These are phyloP conservation scores for Urocolius indicus DNA, from an alignment of 2,113 vertebrate species.

Conservation along the genomic window DNA sequence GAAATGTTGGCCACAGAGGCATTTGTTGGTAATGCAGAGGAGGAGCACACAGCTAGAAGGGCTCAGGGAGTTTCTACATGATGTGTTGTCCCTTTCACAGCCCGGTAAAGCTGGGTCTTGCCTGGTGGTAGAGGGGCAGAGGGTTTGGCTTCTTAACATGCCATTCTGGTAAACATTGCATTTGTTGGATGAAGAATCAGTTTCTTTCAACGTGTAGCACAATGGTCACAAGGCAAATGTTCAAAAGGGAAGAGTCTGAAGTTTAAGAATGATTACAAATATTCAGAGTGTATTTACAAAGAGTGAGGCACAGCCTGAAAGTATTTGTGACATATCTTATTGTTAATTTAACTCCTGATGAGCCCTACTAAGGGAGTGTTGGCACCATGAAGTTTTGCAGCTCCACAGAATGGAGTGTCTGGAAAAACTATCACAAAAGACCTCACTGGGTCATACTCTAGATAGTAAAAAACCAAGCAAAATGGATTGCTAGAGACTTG, in stretches of 20 bases:
- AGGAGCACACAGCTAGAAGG: fast-evolving
- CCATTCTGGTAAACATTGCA: background rate
- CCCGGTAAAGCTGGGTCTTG: fast-evolving
- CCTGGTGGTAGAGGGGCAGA: background rate
- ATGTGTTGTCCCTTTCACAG: background rate
- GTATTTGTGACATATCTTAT: background rate
- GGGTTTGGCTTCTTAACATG: background rate
- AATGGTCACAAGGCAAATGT: background rate
- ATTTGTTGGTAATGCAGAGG: background rate
- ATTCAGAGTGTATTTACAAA: background rate
- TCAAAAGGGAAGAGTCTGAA: background rate
- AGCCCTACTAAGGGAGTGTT: background rate
- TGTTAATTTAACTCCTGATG: background rate
- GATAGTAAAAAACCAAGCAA: background rate
- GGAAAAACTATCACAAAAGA: background rate
- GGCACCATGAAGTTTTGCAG: background rate
- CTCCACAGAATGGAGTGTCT: background rate
- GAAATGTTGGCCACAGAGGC: background rate
- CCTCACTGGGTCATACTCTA: background rate
- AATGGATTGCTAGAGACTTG: background rate
- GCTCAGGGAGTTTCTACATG: background rate
- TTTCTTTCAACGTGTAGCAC: background rate
- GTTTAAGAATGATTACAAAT: background rate
- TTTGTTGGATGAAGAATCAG: background rate
- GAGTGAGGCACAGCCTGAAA: background rate